Base-by-base conservation (phyloP, 92 coral and sea anemone species). In the Desmophyllum pertusum region DNA sequence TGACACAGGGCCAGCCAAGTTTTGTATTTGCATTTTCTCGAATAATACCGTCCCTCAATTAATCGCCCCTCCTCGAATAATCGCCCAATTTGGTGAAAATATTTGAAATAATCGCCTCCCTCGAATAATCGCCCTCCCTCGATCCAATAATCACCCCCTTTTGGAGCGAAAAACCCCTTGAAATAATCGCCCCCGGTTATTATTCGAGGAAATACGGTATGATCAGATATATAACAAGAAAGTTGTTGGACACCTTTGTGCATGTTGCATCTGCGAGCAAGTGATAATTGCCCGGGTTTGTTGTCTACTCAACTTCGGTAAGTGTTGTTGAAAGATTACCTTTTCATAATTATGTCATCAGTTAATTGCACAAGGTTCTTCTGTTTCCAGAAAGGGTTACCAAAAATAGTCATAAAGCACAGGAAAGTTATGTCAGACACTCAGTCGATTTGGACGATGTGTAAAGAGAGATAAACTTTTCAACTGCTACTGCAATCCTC, bases 241-340 rank as follows among this genome's bases (percentile, higher is more conserved):
- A 21, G 25, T 38, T 68, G 8, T 68, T 35, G 46, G 14, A 9
- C 13, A 19, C 8, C 7, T 59, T 59, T 59, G 65, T 29, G n/a
- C n/a, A n/a, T n/a, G 27, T 37, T 38, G 43, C 27, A 38, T 68
- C 73, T 37, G 42, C 73, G 14, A 68, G 14, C 38, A 31, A 35
- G 51, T 46, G 74, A 18, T 27, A 27, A 50, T 50, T 46, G 33
- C 38, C 27, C 19, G n/a, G n/a, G 65, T 33, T 51, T 75, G 43
- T 46, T 37, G 37, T 52, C 61, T 19, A 36, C 64, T 51, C 29
- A 29, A 55, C 37, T 13, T 75, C 29, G 42, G 7, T 48, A 52
- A 52, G 79, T 42, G 17, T 23, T 75, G 79, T 52, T 75, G 79
- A 75, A 31, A 51, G 79, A 74, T 74, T 40, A 33, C 64, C 18